Percentiles rank a stretch among this genome's conserved stretches.
phyloP scores from a whole-genome alignment of 2,888 invertebrate species.

The Brachynemurus nebulosus region DNA sequence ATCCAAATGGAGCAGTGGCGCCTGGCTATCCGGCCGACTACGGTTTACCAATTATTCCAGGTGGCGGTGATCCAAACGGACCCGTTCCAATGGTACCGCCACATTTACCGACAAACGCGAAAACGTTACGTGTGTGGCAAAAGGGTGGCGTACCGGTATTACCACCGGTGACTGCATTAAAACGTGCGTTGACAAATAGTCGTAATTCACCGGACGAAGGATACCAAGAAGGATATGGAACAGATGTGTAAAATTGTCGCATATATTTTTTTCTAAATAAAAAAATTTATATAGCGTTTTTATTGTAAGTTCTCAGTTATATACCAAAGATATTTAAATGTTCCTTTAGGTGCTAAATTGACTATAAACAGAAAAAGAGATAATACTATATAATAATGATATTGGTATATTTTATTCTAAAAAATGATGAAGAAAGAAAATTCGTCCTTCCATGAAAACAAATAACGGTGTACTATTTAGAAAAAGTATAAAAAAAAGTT shows the following conservation, averaged over 20 bases:
- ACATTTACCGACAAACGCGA: slow-evolving; percentile 42
- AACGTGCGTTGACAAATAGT: slow-evolving; percentile 68
- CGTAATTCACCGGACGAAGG: slow-evolving; percentile 83
- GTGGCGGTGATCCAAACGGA: slow-evolving; percentile 24
- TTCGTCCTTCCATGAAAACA: no score
- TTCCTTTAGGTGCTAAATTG: slow-evolving; percentile 11
- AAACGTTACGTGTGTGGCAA: slow-evolving; percentile 78
- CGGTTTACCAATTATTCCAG: slow-evolving; percentile 53
- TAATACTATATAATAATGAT: no score
- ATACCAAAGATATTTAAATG: slow-evolving; percentile 11
- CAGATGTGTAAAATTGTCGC: slow-evolving; percentile 59
- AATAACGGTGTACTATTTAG: no score
- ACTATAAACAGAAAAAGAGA: not conserved
- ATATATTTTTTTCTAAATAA: slow-evolving; percentile 3
- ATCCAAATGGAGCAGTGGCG: slow-evolving; percentile 22
- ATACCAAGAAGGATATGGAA: slow-evolving; percentile 85
- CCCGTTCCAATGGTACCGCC: slow-evolving; percentile 30
- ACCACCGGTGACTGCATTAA: slow-evolving; percentile 72
- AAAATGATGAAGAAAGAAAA: no score
- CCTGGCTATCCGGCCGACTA: slow-evolving; percentile 62
- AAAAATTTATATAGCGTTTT: no score
- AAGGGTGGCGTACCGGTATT: slow-evolving; percentile 69
- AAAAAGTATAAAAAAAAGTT: no score
- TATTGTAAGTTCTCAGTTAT: not conserved
- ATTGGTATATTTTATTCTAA: no score